Conservation (phyloP, 2,797 vertebrate species). For the Epinephelus coioides region DNA sequence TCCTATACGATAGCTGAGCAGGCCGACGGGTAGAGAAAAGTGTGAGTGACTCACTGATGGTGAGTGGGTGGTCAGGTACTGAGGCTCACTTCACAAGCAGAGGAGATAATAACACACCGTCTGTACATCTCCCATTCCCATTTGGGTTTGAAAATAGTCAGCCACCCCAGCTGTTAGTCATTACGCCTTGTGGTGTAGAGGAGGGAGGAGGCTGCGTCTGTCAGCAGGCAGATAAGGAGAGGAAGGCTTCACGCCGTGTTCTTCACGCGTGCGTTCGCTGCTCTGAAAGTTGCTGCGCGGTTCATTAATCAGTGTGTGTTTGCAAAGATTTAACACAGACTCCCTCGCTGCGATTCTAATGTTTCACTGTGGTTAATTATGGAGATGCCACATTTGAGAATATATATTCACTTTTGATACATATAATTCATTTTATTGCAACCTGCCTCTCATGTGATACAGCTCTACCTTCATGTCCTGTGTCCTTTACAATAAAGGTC, state of each 20-base stretch:
- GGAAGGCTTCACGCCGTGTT: slow-evolving; percentile 35
- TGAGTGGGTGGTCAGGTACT: slow-evolving; percentile 83
- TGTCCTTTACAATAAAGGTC: background rate
- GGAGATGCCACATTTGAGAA: slow-evolving; percentile 26
- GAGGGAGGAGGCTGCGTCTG: slow-evolving; percentile 63
- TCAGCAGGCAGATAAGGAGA: slow-evolving; percentile 70
- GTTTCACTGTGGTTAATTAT: slow-evolving; percentile 28
- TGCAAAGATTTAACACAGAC: slow-evolving; percentile 26
- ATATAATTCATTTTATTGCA: background rate
- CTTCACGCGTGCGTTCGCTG: slow-evolving; percentile 9
- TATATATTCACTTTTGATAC: background rate
- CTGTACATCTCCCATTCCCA: slow-evolving; percentile 71
- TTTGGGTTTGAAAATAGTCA: slow-evolving; percentile 77
- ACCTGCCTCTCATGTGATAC: background rate
- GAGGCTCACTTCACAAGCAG: slow-evolving; percentile 66
- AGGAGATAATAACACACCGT: slow-evolving; percentile 77
- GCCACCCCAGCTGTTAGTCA: slow-evolving; percentile 80
- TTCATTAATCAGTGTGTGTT: slow-evolving; percentile 59
- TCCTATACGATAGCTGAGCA: slow-evolving; percentile 44
- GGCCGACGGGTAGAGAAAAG: slow-evolving; percentile 30
- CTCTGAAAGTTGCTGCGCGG: slow-evolving; percentile 31
- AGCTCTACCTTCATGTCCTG: background rate
- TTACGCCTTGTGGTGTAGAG: slow-evolving; percentile 58
- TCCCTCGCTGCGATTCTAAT: slow-evolving; percentile 32
- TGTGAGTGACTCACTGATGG: slow-evolving; percentile 75